These are phyloP conservation scores for Zapus hudsonius DNA, from an alignment of 2,113 vertebrate genomes.

Conservation along the genomic window DNA sequence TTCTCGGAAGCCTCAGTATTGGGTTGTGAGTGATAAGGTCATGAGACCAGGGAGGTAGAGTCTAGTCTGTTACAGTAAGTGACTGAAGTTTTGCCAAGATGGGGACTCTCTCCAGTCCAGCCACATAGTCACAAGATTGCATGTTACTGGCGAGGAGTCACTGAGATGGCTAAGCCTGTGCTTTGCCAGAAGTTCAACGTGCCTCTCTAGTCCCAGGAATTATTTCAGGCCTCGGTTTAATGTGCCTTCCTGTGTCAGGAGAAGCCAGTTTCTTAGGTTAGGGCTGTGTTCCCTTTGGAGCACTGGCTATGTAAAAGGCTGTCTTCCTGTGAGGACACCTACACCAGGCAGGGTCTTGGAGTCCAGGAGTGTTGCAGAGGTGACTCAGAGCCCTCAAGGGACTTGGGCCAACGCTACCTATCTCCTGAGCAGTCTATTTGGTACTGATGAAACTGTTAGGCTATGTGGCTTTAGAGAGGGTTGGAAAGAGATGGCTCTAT, in stretches of 20 bases:
- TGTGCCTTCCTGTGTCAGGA: background rate
- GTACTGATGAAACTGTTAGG: slow-evolving; percentile 67
- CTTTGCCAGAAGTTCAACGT: slow-evolving; percentile 57
- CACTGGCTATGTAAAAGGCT: background rate
- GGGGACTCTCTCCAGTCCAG: slow-evolving; percentile 39
- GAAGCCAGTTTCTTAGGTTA: slow-evolving; percentile 1
- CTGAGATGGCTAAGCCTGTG: slow-evolving; percentile 52
- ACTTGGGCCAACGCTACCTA: background rate
- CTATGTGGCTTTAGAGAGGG: slow-evolving; percentile 44
- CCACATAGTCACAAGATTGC: slow-evolving; percentile 60
- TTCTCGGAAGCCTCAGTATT: slow-evolving; percentile 14
- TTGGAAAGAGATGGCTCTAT: background rate
- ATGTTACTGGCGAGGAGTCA: slow-evolving; percentile 48
- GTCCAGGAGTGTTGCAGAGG: slow-evolving; percentile 35
- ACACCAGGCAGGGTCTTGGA: slow-evolving; percentile 17
- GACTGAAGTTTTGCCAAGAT: slow-evolving; percentile 69
- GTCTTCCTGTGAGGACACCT: slow-evolving; percentile 24
- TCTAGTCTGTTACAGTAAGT: slow-evolving; percentile 24
- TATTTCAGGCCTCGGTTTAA: background rate
- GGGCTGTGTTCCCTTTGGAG: background rate
- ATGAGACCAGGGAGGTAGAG: background rate
- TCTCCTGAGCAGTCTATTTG: slow-evolving; percentile 65
- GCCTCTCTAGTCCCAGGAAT: background rate
- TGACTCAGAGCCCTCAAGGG: slow-evolving; percentile 52
- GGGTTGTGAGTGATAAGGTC: slow-evolving; percentile 1